Evolutionary conservation across 1,140 invertebrate species (phyloP), one percentile per base, ranked within the genome.

Genomic region (Heliconius hermathena): DNA sequence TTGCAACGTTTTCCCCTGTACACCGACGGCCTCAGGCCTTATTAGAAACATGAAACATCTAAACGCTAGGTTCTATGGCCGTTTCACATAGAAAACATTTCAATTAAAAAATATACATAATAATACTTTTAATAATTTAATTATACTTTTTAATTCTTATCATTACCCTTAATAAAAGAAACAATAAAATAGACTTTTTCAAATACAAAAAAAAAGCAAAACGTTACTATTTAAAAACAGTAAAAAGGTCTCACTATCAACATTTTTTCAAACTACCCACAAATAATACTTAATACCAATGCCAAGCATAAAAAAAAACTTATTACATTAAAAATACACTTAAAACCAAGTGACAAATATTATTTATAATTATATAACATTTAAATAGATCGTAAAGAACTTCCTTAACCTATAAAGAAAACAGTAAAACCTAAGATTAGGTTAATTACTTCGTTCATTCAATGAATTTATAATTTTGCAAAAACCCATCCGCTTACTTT

Each of bases 401-500:
- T 57, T 57, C 54, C 54, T 22, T 57, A 22, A 57, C 8, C 2
- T 3, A 57, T 57, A 57, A 57, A 57, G 49, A 57, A 11, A 22
- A 57, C 54, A 57, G 54, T 57, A n/a, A 57, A 57, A 57, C 20
- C n/a, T 57, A 57, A 57, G 54, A 57, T 57, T 57, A 57, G 54
- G 54, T 57, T 57, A n/a, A 57, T 57, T 57, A n/a, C 54, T 9
- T 18, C 2, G n/a, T 52, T 2, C 54, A 22, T 57, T 57, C 54
- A n/a, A 57, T 57, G 54, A 57, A 57, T 57, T 57, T 57, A 57
- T 57, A 57, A 57, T 57, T 57, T 57, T 57, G 54, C 54, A 57
- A 57, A 22, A 57, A 57, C 54, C 8, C 54, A 57, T 57, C 54
- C n/a, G 8, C n/a, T 22, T 3, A n/a, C n/a, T 20, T n/a, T 8